These are phyloP conservation scores for Pluvialis apricaria DNA, from an alignment of 2,113 vertebrate genomes.

Conservation along the genomic window DNA sequence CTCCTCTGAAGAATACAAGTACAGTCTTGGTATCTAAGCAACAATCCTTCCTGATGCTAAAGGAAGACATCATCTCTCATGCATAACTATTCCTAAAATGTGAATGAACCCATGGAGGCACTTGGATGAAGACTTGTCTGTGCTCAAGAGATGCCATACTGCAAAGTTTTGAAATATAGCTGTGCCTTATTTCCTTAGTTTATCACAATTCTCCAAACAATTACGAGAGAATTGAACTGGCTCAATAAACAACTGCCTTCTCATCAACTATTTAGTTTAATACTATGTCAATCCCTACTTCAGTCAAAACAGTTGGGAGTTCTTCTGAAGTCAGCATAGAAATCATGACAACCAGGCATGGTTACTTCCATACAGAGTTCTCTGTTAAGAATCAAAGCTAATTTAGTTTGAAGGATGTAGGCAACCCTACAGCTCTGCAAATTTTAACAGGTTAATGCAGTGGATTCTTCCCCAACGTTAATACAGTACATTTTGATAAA, in stretches of 20 bases:
- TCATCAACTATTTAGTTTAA: neutral
- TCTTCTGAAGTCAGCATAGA: neutral
- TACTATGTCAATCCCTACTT: neutral
- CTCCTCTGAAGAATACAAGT: neutral
- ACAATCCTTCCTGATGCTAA: neutral
- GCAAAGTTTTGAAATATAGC: neutral
- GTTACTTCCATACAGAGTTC: neutral
- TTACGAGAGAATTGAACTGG: neutral
- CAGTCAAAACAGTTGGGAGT: neutral
- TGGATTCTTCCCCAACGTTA: neutral
- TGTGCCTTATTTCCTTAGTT: neutral
- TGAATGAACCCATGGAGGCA: neutral
- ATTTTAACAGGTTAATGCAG: neutral
- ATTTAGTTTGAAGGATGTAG: neutral
- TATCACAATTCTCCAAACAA: neutral
- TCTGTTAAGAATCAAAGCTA: neutral
- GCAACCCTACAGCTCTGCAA: neutral
- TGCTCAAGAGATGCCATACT: neutral
- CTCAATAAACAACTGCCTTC: neutral
- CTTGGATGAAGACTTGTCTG: neutral
- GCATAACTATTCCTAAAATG: neutral
- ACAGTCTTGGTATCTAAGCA: constrained; percentile 5
- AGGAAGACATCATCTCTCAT: neutral
- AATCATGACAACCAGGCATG: neutral
- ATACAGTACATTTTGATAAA: neutral